Conservation (phyloP, 2,888 invertebrate genomes). For the Barypeithes pellucidus region DNA sequence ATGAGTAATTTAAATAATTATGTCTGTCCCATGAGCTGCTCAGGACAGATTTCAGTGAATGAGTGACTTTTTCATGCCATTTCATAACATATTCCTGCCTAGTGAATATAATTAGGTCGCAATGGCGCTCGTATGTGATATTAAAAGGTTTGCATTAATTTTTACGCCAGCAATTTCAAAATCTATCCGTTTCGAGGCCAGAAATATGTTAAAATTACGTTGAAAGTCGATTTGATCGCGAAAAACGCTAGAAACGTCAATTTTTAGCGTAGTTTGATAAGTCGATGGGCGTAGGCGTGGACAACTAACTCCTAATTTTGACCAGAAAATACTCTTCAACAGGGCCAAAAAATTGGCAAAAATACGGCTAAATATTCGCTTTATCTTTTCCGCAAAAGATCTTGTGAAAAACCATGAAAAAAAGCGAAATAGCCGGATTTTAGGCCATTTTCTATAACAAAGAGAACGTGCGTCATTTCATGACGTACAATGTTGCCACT, state of each 20-base stretch:
- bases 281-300: conserved; percentile 52
- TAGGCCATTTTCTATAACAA: conserved; percentile 60
- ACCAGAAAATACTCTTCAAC: conserved; percentile 48
- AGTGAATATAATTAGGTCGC: conserved; percentile 70
- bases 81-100: conserved; percentile 69
- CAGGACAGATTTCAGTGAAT: conserved; percentile 71
- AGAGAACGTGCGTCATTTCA: conserved; percentile 59
- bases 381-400: conserved; percentile 42
- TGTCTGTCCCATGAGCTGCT: conserved; percentile 69
- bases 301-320: conserved; percentile 40
- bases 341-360: conserved; percentile 53
- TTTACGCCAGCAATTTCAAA: conserved; percentile 68
- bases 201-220: conserved; percentile 67
- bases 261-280: conserved; percentile 43
- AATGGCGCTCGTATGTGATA: conserved; percentile 72
- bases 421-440: conserved; percentile 56
- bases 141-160: conserved; percentile 71
- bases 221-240: conserved; percentile 58
- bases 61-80: conserved; percentile 71
- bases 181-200: conserved; percentile 64
- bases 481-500: conserved; percentile 53
- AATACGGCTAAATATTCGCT: conserved; percentile 54
- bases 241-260: conserved; percentile 34
- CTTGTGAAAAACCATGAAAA: conserved; percentile 45
- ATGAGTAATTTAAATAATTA: conserved; percentile 69